These are phyloP conservation scores for Cyrtodaria siliqua DNA, from an alignment of 2,888 invertebrate genomes.

Conservation along the genomic window DNA sequence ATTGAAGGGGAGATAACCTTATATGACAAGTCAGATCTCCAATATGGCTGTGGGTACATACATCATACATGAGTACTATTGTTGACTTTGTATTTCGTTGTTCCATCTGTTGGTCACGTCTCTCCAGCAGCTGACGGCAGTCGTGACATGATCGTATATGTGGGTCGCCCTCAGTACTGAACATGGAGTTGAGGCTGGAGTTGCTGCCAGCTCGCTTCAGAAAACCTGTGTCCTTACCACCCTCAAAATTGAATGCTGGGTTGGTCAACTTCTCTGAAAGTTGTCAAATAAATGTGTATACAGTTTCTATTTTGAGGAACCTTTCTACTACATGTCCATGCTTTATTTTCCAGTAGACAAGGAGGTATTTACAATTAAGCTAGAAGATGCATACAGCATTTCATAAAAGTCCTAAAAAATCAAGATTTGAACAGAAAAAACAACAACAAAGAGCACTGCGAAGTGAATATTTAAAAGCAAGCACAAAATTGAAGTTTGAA, in stretches of 20 bases:
- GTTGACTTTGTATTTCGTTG: constrained; percentile 93
- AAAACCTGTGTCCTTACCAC: constrained; percentile 76
- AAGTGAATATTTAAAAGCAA: too few species aligned
- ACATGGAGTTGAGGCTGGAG: constrained; percentile 87
- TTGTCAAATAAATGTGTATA: too few species aligned
- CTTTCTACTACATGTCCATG: too few species aligned
- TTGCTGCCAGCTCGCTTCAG: constrained; percentile 86
- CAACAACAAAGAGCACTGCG: too few species aligned
- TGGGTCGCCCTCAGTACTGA: constrained; percentile 89
- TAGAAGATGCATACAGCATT: not conserved
- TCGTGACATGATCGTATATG: constrained; percentile 86
- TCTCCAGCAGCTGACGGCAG: constrained; percentile 90
- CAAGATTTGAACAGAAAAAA: too few species aligned
- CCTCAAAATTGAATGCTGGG: constrained; percentile 86
- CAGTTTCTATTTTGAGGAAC: too few species aligned
- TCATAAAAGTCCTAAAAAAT: not conserved
- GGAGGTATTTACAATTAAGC: not conserved
- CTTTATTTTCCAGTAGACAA: too few species aligned
- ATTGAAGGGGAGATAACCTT: too few species aligned
- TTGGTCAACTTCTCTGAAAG: constrained; percentile 88
- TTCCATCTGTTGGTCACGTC: constrained; percentile 92
- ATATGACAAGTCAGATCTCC: too few species aligned
- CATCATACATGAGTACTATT: constrained; percentile 93
- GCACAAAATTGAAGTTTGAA: too few species aligned
- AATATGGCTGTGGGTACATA: too few species aligned